Conservation (phyloP, 2,797 vertebrate species). For the Tragelaphus oryx region DNA sequence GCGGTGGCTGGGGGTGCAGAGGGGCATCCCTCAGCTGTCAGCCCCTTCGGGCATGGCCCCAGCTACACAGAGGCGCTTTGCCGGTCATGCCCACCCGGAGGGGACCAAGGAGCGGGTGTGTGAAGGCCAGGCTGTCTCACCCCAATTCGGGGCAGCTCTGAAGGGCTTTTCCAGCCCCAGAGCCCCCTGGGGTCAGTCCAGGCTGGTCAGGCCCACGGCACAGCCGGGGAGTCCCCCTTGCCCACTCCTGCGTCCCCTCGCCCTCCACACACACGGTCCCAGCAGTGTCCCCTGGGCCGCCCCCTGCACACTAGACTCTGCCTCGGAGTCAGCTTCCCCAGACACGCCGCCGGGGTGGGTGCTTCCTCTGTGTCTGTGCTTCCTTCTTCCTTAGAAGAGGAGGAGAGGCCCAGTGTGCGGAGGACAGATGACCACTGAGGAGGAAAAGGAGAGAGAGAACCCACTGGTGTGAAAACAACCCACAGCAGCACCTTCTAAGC, state of each 20-base stretch:
- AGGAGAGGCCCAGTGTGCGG: not conserved
- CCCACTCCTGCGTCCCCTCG: not conserved
- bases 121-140: not conserved
- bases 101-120: accelerated
- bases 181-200: not conserved
- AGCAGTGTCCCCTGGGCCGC: not conserved
- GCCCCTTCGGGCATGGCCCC: not conserved
- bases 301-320: not conserved
- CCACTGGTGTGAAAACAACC: accelerated
- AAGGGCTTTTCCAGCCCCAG: not conserved
- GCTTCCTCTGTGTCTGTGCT: not conserved
- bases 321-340: not conserved
- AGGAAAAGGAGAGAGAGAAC: not conserved
- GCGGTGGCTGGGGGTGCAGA: not conserved
- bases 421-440: not conserved
- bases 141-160: too few relatives aligned
- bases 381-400: not conserved
- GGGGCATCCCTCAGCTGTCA: not conserved
- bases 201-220: accelerated
- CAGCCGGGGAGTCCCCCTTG: not conserved
- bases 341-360: not conserved
- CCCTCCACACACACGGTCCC: too few relatives aligned
- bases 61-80: accelerated
- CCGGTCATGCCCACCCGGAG: not conserved
- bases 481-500: accelerated